These are phyloP conservation scores for Dromas ardeola DNA, from an alignment of 2,113 vertebrate genomes.

Conservation along the genomic window DNA sequence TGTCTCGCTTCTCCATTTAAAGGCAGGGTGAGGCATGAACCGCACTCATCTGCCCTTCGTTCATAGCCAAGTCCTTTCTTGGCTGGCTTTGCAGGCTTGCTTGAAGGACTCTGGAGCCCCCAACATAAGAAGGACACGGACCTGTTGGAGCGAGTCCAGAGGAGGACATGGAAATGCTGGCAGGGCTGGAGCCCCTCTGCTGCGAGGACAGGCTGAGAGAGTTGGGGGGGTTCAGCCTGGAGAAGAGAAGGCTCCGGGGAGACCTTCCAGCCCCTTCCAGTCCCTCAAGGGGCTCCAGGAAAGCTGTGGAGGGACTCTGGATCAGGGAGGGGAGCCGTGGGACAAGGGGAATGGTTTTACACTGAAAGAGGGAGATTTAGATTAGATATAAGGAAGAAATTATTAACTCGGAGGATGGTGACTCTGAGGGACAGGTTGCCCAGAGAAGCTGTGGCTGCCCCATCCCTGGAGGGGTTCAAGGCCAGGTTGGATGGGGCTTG, in stretches of 20 bases:
- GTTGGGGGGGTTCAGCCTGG: background rate
- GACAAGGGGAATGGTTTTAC: background rate
- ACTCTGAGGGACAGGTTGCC: too few relatives aligned
- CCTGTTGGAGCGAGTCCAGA: background rate
- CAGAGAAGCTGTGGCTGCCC: too few relatives aligned
- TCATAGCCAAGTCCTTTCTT: background rate
- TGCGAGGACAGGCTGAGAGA: background rate
- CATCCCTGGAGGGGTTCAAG: too few relatives aligned
- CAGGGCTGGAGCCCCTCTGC: background rate
- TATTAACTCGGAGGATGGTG: too few relatives aligned
- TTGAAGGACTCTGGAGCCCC: background rate
- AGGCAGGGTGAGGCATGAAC: background rate
- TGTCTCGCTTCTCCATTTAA: background rate
- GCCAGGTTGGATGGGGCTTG: too few relatives aligned
- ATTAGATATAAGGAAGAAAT: too few relatives aligned
- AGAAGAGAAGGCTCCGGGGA: background rate
- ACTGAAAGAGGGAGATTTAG: too few relatives aligned
- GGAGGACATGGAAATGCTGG: background rate
- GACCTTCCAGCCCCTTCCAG: background rate
- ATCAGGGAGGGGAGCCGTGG: too few relatives aligned
- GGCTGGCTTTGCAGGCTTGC: background rate
- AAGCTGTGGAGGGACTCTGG: too few relatives aligned
- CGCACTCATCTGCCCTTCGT: rapidly evolving
- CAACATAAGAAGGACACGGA: background rate
- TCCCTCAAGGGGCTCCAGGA: background rate